phyloP scores from a whole-genome alignment of 2,113 vertebrate genomes.

The Gymnocephalus cernua region DNA sequence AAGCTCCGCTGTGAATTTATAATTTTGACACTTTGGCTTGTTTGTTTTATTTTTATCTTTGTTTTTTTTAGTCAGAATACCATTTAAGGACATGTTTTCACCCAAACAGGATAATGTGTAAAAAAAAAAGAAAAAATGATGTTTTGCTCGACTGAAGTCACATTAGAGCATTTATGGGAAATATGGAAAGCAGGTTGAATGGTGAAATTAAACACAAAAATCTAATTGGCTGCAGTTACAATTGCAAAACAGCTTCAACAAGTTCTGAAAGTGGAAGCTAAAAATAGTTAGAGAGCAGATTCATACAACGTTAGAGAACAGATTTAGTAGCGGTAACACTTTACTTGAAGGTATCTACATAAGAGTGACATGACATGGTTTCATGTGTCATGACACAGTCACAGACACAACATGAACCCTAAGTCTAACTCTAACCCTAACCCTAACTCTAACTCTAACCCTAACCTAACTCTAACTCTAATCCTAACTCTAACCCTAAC shows the following conservation, averaged over 20 bases:
- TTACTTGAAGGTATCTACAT: too few species aligned
- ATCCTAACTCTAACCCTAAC: too few species aligned
- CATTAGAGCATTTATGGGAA: conserved; percentile 25
- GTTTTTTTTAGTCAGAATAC: conserved; percentile 16
- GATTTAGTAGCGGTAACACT: too few species aligned
- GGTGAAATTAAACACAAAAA: conserved; percentile 39
- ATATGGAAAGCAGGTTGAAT: neutral
- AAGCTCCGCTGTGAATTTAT: conserved; percentile 23
- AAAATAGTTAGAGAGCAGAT: neutral
- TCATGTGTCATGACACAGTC: too few species aligned
- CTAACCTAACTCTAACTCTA: too few species aligned
- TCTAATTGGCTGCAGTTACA: conserved; percentile 33
- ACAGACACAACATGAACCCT: too few species aligned
- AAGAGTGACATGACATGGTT: too few species aligned
- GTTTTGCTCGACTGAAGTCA: conserved; percentile 23
- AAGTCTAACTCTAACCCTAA: too few species aligned
- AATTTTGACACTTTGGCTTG: conserved; percentile 33
- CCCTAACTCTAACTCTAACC: too few species aligned
- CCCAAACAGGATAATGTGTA: conserved; percentile 53
- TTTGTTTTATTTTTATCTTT: conserved; percentile 61
- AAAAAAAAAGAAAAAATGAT: conserved; percentile 37
- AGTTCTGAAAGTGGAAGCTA: neutral
- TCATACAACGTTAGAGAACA: neutral
- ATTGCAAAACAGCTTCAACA: neutral
- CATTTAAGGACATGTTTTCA: conserved; percentile 48